Conservation (phyloP, 2,797 vertebrate species). For the Silurus lanzhouensis region DNA sequence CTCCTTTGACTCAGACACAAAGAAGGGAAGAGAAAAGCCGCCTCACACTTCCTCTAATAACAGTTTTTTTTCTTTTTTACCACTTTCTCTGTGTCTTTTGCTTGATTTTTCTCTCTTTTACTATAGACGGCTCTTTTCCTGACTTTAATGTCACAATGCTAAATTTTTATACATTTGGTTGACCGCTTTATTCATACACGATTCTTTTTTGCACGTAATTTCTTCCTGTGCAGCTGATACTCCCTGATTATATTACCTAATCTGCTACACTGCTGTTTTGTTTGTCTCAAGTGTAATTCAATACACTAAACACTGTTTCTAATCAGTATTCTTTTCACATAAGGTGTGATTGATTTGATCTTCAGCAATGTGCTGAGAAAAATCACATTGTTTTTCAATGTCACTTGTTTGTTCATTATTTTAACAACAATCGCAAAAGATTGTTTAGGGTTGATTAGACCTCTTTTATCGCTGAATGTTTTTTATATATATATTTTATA, state of each 20-base stretch:
- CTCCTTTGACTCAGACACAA: constrained; percentile 52
- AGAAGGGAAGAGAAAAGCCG: constrained; percentile 45
- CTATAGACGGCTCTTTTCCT: too few relatives aligned
- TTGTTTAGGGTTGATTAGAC: background rate
- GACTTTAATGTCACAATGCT: background rate
- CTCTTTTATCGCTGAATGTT: background rate
- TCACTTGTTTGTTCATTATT: background rate
- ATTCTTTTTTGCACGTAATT: background rate
- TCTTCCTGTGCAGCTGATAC: background rate
- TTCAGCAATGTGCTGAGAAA: too few relatives aligned
- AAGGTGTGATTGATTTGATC: background rate
- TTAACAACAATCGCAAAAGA: background rate
- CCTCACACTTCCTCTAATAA: background rate
- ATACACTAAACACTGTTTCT: too few relatives aligned
- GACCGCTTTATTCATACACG: background rate
- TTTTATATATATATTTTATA: too few relatives aligned
- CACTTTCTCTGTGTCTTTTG: too few relatives aligned
- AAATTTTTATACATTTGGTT: background rate
- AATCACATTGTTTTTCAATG: background rate
- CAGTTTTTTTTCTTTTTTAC: background rate
- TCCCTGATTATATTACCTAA: background rate
- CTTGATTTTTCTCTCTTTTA: constrained; percentile 1
- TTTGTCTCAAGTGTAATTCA: background rate
- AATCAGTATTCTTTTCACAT: too few relatives aligned
- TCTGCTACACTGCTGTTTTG: background rate